Conservation (phyloP, 2,888 invertebrate genomes). For the Lydus trimaculatus region DNA sequence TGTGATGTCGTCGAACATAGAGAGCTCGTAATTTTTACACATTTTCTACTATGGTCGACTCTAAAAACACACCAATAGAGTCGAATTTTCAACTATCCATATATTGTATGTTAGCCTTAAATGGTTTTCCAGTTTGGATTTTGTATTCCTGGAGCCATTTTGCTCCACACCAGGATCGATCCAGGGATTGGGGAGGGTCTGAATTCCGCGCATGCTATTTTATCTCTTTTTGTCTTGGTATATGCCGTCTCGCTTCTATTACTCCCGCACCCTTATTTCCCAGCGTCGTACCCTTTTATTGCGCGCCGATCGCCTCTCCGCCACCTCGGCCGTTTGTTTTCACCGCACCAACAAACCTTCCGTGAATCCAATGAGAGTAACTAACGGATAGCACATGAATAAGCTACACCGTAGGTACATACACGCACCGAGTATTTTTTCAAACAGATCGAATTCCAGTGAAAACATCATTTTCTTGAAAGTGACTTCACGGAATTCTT, state of each 20-base stretch:
- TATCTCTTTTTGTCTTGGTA: slow-evolving; percentile 61
- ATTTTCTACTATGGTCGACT: slow-evolving; percentile 55
- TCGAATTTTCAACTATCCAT: slow-evolving; percentile 50
- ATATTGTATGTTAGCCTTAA: slow-evolving; percentile 53
- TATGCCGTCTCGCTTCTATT: slow-evolving; percentile 56
- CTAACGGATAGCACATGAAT: not conserved
- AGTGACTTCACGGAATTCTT: too few relatives aligned
- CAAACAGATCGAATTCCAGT: not conserved
- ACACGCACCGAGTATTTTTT: not conserved
- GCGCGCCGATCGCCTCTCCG: slow-evolving; percentile 1
- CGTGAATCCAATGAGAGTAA: not conserved
- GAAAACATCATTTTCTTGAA: not conserved
- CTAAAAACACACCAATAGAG: slow-evolving; percentile 57
- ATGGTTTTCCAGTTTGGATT: slow-evolving; percentile 59
- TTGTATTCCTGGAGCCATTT: slow-evolving; percentile 61
- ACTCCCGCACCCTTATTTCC: slow-evolving; percentile 30
- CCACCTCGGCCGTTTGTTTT: slow-evolving; percentile 24
- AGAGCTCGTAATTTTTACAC: slow-evolving; percentile 52
- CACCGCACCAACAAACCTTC: not conserved
- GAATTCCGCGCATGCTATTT: slow-evolving; percentile 60
- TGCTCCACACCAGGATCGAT: slow-evolving; percentile 60
- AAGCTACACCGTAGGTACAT: not conserved
- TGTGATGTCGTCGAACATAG: slow-evolving; percentile 53
- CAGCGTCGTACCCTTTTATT: slow-evolving; percentile 26
- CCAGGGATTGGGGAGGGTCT: slow-evolving; percentile 58